These are phyloP conservation scores for Nicator chloris DNA, from an alignment of 2,113 vertebrate genomes.

Conservation along the genomic window DNA sequence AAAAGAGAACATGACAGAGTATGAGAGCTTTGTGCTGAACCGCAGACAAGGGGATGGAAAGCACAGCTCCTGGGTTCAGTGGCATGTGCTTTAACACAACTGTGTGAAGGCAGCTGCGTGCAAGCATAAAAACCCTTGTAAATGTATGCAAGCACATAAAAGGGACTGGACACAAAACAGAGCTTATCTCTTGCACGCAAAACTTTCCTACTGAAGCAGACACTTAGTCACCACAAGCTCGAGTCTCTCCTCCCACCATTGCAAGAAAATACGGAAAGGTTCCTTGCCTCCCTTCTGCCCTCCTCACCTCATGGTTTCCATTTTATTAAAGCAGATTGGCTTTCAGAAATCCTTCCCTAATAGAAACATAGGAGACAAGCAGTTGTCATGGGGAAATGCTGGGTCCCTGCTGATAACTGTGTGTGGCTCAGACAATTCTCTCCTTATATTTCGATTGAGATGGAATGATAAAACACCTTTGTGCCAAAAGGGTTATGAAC, in stretches of 20 bases:
- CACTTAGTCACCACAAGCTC: neutral
- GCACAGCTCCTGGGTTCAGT: neutral
- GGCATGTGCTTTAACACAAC: neutral
- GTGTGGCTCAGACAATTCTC: neutral
- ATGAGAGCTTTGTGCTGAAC: neutral
- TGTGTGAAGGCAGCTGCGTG: neutral
- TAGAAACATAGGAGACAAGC: neutral
- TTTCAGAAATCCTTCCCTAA: neutral
- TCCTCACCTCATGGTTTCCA: neutral
- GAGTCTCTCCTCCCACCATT: rapidly evolving
- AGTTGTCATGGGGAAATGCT: neutral
- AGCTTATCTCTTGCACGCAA: neutral
- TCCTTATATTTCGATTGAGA: neutral
- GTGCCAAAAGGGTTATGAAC: neutral
- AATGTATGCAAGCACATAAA: neutral
- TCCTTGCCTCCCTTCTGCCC: neutral
- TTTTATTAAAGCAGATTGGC: neutral
- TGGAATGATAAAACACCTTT: neutral
- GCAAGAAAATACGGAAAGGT: neutral
- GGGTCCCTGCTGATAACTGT: neutral
- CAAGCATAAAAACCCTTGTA: neutral
- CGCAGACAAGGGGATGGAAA: neutral
- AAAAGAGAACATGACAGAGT: neutral
- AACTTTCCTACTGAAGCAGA: neutral
- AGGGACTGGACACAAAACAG: neutral